Evolutionary conservation across 2,113 vertebrate species (phyloP), one percentile per base, ranked within the genome.

Genomic region (Daubentonia madagascariensis): DNA sequence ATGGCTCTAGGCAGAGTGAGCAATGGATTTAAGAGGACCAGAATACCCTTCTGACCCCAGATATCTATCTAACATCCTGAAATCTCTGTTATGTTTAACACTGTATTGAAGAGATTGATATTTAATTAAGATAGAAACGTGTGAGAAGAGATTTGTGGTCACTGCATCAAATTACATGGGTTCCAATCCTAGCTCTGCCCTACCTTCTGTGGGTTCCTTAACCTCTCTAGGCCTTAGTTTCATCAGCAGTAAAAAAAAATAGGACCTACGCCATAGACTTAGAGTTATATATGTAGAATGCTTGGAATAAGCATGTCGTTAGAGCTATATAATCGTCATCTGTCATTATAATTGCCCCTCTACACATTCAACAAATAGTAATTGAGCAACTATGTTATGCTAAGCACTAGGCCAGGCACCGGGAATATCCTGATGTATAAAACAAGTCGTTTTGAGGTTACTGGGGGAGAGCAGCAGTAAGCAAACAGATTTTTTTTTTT

Each of bases 101-200:
- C 8, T 54, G 85, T 30, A 12, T 57, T 75, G 22, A 83, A 32
- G 25, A 68, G n/a, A 6, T 12, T 86, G 79, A 23, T 70, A 50
- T 30, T 70, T n/a, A 57, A 30, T 75, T 76, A 43, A 57, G 35
- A 52, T 9, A 78, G 45, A 2, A 57, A 23, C 25, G 12, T 35
- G 11, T 45, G 61, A 68, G 43, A 63, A 57, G 76, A 76, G 18
- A 63, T 52, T 9, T 25, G 8, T 50, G 35, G 1, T 72, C 54
- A 23, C 83, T n/a, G 18, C 37, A 18, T 45, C 22, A 72, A 6
- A 84, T 40, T 32, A 6, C 35, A 61, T 50, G 54, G 7, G 54
- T 17, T 45, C 3, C 28, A 5, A 0, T 40, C 8, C 1, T 9
- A 28, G 35, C 14, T 40, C 3, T 45, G 30, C 7, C 57, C 37